Evolutionary conservation across 2,888 invertebrate species (phyloP).

Genomic region (Pantelozetes paolii): DNA sequence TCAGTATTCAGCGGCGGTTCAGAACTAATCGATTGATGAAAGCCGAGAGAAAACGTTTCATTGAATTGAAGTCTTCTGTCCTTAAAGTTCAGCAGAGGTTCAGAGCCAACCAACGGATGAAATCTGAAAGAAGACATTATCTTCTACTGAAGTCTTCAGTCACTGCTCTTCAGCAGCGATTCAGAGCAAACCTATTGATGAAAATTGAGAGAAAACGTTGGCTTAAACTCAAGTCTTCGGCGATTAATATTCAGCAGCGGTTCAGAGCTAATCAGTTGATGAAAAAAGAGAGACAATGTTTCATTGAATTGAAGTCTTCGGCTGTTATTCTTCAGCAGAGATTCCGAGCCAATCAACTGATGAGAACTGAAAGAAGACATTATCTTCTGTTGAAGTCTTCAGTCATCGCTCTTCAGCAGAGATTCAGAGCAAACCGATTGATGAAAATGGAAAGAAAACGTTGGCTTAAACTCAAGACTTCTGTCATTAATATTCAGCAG

Average conservation of each 20-base stretch:
- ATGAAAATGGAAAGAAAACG: background rate
- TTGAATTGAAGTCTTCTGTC: background rate
- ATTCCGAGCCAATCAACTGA: background rate
- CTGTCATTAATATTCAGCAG: background rate
- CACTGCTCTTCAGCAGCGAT: background rate
- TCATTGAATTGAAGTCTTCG: background rate
- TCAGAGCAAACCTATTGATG: background rate
- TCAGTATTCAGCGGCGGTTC: conserved; percentile 2
- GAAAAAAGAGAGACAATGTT: background rate
- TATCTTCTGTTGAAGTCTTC: conserved; percentile 14
- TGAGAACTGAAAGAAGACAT: conserved; percentile 1
- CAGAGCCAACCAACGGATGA: background rate
- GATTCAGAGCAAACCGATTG: background rate
- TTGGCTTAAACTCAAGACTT: background rate
- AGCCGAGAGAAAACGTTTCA: background rate
- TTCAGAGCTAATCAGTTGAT: background rate
- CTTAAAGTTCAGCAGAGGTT: background rate
- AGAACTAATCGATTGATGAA: background rate
- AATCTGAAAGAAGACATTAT: background rate
- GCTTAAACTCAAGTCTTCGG: background rate
- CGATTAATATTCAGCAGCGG: background rate
- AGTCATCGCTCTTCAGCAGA: conserved; percentile 3
- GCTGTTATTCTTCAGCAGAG: background rate
- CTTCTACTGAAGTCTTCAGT: background rate
- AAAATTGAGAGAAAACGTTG: background rate